These are phyloP conservation scores for Portevinia maculata DNA, from an alignment of 2,888 invertebrate genomes.

Conservation along the genomic window DNA sequence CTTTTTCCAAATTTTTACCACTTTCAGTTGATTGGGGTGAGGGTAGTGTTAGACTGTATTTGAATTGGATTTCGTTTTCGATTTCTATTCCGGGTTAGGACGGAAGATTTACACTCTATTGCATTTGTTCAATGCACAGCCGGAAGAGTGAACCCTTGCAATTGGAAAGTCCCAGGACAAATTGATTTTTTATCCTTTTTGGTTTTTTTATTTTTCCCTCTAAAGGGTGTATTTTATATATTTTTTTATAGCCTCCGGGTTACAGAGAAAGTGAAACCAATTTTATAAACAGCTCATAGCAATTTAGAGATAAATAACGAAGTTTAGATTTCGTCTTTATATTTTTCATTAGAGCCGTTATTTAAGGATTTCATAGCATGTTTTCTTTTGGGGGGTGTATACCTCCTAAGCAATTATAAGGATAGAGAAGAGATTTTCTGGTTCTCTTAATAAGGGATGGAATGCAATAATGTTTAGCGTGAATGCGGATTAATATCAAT, in stretches of 20 bases:
- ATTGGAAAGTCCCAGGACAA: constrained; percentile 53
- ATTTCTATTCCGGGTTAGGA: constrained; percentile 38
- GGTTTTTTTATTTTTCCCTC: constrained; percentile 2
- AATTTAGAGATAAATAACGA: constrained; percentile 70
- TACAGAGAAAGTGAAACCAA: constrained; percentile 66
- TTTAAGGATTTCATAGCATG: constrained; percentile 40
- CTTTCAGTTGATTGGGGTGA: not conserved
- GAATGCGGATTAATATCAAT: constrained; percentile 48
- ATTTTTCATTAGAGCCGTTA: constrained; percentile 20
- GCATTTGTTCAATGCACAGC: constrained; percentile 24
- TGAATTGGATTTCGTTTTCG: constrained; percentile 47
- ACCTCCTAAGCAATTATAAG: constrained; percentile 55
- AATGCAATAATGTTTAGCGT: constrained; percentile 33
- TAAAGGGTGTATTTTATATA: constrained; percentile 20
- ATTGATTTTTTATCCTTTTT: constrained; percentile 68
- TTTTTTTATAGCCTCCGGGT: not conserved
- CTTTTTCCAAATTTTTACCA: not conserved
- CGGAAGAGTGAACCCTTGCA: constrained; percentile 57
- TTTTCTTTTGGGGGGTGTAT: constrained; percentile 18
- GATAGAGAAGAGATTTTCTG: constrained; percentile 45
- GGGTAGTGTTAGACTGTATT: constrained; percentile 19
- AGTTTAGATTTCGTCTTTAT: constrained; percentile 44
- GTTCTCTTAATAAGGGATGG: constrained; percentile 28
- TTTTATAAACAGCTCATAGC: constrained; percentile 65
- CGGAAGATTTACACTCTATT: constrained; percentile 35